A percentile compares a stretch with the other conserved stretches of the same genome.
These are phyloP conservation scores for Amblyjoppa fuscipennis DNA, from an alignment of 2,888 invertebrate genomes.

Conservation along the genomic window DNA sequence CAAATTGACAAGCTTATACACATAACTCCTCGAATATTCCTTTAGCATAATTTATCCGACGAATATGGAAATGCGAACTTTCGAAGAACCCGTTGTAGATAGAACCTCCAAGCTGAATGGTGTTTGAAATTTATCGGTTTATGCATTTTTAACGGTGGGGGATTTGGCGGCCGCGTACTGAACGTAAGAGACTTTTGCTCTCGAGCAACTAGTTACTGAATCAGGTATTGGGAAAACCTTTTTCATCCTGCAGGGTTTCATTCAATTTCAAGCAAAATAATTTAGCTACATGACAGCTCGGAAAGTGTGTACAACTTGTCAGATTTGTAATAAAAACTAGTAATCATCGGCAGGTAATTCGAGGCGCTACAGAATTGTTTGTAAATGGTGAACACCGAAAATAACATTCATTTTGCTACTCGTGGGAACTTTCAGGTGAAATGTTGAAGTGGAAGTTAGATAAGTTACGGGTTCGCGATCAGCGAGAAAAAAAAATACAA, in stretches of 20 bases:
- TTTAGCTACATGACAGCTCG: background rate
- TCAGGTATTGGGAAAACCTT: background rate
- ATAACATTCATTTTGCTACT: too few relatives aligned
- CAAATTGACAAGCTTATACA: background rate
- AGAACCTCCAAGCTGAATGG: background rate
- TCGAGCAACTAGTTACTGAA: background rate
- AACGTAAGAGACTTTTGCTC: background rate
- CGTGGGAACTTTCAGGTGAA: too few relatives aligned
- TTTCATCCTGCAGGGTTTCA: background rate
- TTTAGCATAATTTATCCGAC: background rate
- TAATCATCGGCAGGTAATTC: too few relatives aligned
- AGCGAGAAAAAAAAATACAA: too few relatives aligned
- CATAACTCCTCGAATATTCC: background rate
- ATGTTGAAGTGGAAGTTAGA: too few relatives aligned
- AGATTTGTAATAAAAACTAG: background rate
- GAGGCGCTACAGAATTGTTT: too few relatives aligned
- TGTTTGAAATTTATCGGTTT: conserved; percentile 11
- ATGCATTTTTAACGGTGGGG: background rate
- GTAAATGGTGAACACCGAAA: too few relatives aligned
- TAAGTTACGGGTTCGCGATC: too few relatives aligned
- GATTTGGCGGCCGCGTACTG: background rate
- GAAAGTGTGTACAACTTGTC: background rate
- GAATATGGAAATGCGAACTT: background rate
- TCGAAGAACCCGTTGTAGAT: background rate
- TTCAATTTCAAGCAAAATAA: background rate